Conservation (phyloP, 2,113 vertebrate genomes). For the Nansenia antarctica region DNA sequence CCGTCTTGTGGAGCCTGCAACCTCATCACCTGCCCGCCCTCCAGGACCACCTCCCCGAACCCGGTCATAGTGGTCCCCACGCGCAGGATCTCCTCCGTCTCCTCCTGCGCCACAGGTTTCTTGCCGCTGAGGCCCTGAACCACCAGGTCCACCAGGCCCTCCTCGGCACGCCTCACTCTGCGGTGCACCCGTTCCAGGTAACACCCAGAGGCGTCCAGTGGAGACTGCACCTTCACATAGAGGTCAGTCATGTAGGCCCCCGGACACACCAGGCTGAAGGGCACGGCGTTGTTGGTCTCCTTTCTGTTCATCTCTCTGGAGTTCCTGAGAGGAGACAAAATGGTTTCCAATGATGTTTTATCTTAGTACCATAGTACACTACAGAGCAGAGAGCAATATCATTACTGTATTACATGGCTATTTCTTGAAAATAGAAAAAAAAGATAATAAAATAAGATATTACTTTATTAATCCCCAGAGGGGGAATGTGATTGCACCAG, state of each 20-base stretch:
- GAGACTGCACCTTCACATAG: constrained; percentile 63
- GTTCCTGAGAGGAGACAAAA: constrained; percentile 53
- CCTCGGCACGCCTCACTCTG: constrained; percentile 42
- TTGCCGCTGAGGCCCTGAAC: constrained; percentile 62
- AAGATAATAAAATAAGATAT: too few relatives aligned
- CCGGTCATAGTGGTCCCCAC: constrained; percentile 69
- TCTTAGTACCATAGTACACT: too few relatives aligned
- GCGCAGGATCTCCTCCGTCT: constrained; percentile 70
- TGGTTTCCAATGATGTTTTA: neutral
- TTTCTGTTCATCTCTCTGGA: constrained; percentile 46
- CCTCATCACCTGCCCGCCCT: constrained; percentile 60
- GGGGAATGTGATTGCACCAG: too few relatives aligned
- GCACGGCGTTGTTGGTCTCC: constrained; percentile 66
- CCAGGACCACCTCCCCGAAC: constrained; percentile 76
- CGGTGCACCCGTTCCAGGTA: constrained; percentile 66
- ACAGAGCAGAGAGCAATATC: too few relatives aligned
- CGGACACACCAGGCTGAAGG: constrained; percentile 70
- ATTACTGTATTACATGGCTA: too few relatives aligned
- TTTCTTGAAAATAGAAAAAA: too few relatives aligned
- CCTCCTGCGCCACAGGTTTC: constrained; percentile 54
- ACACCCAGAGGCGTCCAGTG: constrained; percentile 62
- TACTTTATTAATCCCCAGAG: too few relatives aligned
- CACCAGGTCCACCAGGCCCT: constrained; percentile 47
- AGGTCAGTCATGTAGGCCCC: constrained; percentile 46
- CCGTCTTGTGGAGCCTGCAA: constrained; percentile 68